Evolutionary conservation across 2,888 invertebrate species (phyloP), one percentile per base, ranked within the genome.

Genomic region (Sesamia inferens): DNA sequence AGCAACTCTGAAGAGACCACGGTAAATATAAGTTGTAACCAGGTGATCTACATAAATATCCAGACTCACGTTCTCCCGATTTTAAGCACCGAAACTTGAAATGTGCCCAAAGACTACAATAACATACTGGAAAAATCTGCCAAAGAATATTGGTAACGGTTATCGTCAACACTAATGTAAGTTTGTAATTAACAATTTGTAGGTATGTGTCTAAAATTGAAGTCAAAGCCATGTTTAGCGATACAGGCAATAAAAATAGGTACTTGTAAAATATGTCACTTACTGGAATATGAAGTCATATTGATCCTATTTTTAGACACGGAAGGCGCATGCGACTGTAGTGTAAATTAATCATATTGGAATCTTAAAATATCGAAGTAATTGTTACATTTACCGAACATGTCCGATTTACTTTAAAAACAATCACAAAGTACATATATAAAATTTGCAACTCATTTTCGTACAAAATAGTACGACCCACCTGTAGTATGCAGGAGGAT

Each of bases 1-100:
- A 87, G 89, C 73, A 82, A 85, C 62, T 91, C 92, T 0, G 93
- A 94, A 57, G 95, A 96, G 22, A 86, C 91, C 31, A 88, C 90
- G 85, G 96, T 95, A 89, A 76, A 82, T 78, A 22, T 19, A 19
- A 57, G 13, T n/a, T n/a, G 48, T 44, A 22, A 1, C 47, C 48
- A 24, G n/a, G n/a, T 39, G 14, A 48, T 13, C 5, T 47, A 24
- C 7, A 44, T 42, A 16, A 5, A 8, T 24, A 51, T 14, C 8
- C 8, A n/a, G 4, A 0, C 24, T 48, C 19, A 2, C 55, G 24
- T 71, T 19, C 6, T 24, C 22, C 11, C n/a, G 42, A 47, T 16
- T 63, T n/a, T 63, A 24, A 7, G 7, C 7, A 63, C 22, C 44
- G 6, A 11, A 63, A 63, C 44, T 22, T 13, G 3, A 63, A 47